A percentile compares a stretch with the other conserved stretches of the same genome.
These are phyloP conservation scores for Drosophila ficusphila DNA, from an alignment of 1,140 invertebrate genomes.

Conservation along the genomic window DNA sequence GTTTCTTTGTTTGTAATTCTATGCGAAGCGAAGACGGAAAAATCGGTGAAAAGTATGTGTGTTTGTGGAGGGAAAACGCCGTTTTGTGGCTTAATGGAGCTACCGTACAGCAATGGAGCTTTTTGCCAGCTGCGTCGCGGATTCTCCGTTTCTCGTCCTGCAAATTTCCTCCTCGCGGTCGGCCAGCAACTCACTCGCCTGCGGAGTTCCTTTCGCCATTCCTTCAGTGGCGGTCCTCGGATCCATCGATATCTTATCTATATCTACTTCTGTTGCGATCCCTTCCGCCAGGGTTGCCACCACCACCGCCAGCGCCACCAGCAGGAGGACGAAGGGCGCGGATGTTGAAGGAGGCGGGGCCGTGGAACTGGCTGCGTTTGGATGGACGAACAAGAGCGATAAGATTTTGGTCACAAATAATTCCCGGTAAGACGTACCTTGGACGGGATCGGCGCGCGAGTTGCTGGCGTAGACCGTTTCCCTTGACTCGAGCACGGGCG, in stretches of 20 bases:
- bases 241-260: conserved; percentile 17
- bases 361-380: conserved; percentile 83
- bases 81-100: conserved; percentile 61
- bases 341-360: conserved; percentile 59
- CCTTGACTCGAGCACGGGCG: conserved; percentile 87
- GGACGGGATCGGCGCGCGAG: conserved; percentile 86
- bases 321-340: conserved; percentile 55
- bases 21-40: conserved; percentile 73
- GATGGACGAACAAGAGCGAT: conserved; percentile 82
- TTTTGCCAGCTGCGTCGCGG: conserved; percentile 21
- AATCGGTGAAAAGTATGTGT: conserved; percentile 64
- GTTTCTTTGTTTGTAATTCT: conserved; percentile 43
- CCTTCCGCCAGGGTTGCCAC: conserved; percentile 54
- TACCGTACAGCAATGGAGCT: conserved; percentile 65
- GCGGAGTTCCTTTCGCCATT: not conserved
- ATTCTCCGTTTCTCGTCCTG: conserved; percentile 18
- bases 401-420: conserved; percentile 84
- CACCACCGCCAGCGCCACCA: conserved; percentile 56
- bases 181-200: conserved; percentile 40
- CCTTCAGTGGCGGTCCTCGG: conserved; percentile 16
- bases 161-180: conserved; percentile 7
- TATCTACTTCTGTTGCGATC: conserved; percentile 10
- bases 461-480: conserved; percentile 84
- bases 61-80: conserved; percentile 31
- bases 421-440: conserved; percentile 85